Percentiles rank a stretch among this genome's conserved stretches.
These are phyloP conservation scores for Alethe castanea DNA, from an alignment of 2,113 vertebrate genomes.

Conservation along the genomic window DNA sequence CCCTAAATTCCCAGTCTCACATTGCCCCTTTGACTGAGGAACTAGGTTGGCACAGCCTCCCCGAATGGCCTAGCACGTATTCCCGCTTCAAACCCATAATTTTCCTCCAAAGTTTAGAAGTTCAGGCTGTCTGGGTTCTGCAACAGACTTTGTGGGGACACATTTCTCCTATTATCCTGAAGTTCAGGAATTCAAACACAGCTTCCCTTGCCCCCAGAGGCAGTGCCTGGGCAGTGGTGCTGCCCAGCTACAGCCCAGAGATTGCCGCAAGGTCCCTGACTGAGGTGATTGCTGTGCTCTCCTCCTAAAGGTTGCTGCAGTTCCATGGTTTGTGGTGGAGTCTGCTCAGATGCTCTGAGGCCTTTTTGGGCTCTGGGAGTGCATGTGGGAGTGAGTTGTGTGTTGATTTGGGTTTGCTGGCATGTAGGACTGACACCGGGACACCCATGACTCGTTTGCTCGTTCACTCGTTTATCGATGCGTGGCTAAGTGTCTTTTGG, in stretches of 20 bases:
- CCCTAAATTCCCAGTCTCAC: rapidly evolving
- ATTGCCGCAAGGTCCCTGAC: rapidly evolving
- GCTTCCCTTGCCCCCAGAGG: too few species aligned
- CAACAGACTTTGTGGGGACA: neutral
- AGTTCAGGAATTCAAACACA: neutral
- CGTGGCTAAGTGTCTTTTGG: neutral
- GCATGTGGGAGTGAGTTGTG: rapidly evolving
- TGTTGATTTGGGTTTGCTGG: neutral
- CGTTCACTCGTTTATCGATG: rapidly evolving
- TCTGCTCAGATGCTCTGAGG: neutral
- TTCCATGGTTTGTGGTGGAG: too few species aligned
- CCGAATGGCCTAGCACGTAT: rapidly evolving
- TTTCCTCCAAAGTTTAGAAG: neutral
- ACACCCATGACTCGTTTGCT: rapidly evolving
- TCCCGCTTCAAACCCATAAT: rapidly evolving
- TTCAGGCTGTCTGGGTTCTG: too few species aligned
- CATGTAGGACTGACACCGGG: rapidly evolving
- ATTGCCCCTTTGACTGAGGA: neutral
- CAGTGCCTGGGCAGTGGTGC: rapidly evolving
- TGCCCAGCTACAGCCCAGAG: neutral
- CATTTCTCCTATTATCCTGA: too few species aligned
- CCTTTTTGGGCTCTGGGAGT: neutral
- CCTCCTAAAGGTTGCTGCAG: neutral
- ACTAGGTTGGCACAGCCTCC: neutral
- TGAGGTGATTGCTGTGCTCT: neutral